Base-by-base conservation (phyloP, 2,888 invertebrate genomes). In the Drosophila demipolita region DNA sequence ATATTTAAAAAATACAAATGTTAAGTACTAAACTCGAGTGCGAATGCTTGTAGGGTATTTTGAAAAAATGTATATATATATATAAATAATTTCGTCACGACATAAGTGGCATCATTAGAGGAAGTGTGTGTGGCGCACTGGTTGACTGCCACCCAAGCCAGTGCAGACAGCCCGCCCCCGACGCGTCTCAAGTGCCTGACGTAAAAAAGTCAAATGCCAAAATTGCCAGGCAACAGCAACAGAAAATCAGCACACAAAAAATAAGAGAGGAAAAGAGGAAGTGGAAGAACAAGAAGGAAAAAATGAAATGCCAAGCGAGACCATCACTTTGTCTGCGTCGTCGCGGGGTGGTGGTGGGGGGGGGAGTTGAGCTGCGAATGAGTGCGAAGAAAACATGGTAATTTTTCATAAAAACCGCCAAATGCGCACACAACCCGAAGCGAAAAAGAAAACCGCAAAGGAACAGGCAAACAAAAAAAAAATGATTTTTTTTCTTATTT, bases 21-120 rank as follows among this genome's bases (percentile, higher is more conserved):
- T 20, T n/a, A 3, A 48, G 8, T 33, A 15, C 7, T 35, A 17
- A 54, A 26, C 6, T 26, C 26, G 12, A 35, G 1, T 2, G 20
- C 23, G 11, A 4, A 6, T 32, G 8, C 1, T 42, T 62, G 29
- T 36, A 68, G 75, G 72, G 84, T 78, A 81, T 89, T 40, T 29
- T 64, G 40, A 68, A 68, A 74, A 66, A 77, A 57, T 79, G 60
- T 53, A 50, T 57, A 68, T 78, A 76, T 87, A 82, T 82, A 78
- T 88, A 82, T 73, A 87, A 85, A 90, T 87, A 88, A 85, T 90
- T 88, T 86, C 75, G 89, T 88, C 83, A 90, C 90, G 89, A 88
- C 90, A 90, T 88, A 90, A 90, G 90, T 90, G 87, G 82, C 87
- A 90, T 87, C 90, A 87, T 87, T 87, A 87, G 83, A 80, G 75